Evolutionary conservation across 2,888 invertebrate species (phyloP).

Genomic region (Autographa pulchrina): DNA sequence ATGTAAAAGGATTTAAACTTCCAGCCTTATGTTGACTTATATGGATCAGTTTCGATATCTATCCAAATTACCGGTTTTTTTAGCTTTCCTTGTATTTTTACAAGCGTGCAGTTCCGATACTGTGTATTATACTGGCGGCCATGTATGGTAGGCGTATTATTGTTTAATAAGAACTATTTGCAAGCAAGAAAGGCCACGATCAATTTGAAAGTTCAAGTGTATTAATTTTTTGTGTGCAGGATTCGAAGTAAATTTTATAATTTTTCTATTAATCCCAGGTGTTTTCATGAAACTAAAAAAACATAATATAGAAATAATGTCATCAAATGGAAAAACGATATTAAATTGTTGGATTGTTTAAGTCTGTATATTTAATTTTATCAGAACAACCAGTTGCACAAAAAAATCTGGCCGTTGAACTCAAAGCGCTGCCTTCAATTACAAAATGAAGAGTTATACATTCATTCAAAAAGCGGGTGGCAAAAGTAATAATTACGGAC

Average conservation of each 20-base stretch:
- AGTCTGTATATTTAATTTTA: background rate
- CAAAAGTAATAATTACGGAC: conserved; percentile 44
- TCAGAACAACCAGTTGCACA: background rate
- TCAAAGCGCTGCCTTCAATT: conserved; percentile 14
- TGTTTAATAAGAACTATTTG: background rate
- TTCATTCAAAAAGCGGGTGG: conserved; percentile 13
- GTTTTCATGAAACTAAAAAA: background rate
- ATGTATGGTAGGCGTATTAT: background rate
- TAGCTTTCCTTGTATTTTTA: background rate
- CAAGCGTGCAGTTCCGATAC: background rate
- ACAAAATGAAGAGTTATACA: conserved; percentile 29
- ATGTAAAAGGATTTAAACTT: too few species aligned
- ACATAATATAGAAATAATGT: background rate
- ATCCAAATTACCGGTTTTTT: background rate
- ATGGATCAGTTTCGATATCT: too few species aligned
- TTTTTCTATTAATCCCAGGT: background rate
- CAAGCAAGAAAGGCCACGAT: background rate
- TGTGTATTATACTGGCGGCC: background rate
- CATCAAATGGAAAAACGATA: background rate
- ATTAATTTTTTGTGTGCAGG: background rate
- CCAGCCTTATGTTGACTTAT: too few species aligned
- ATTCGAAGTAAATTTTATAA: background rate
- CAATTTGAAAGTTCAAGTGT: conserved; percentile 3
- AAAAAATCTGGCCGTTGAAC: background rate
- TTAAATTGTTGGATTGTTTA: background rate